Conservation (phyloP, 2,797 vertebrate genomes). For the Gadopsis bispinosus region DNA sequence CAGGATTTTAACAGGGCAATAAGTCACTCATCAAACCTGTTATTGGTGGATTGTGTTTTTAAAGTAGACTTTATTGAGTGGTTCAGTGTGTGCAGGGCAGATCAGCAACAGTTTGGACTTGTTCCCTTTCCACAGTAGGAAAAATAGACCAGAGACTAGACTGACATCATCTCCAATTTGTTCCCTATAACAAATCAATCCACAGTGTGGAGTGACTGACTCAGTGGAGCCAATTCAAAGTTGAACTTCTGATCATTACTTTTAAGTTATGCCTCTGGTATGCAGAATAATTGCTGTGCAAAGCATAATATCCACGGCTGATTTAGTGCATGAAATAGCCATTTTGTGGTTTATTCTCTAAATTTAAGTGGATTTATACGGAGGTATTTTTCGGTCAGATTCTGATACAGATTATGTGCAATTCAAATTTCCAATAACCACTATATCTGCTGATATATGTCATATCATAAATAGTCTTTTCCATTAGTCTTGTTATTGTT, state of each 20-base stretch:
- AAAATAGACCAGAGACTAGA: constrained; percentile 35
- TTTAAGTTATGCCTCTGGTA: constrained; percentile 41
- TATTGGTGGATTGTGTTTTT: constrained; percentile 62
- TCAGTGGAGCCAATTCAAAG: constrained; percentile 17
- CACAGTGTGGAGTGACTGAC: constrained; percentile 13
- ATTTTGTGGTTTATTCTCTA: constrained; percentile 39
- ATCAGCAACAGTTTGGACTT: constrained; percentile 32
- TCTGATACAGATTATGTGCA: constrained; percentile 8
- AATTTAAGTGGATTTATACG: constrained; percentile 8
- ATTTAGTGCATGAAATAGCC: constrained; percentile 41
- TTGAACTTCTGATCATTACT: constrained; percentile 29
- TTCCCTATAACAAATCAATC: constrained; percentile 37
- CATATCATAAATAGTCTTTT: constrained; percentile 7
- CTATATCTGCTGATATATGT: constrained; percentile 20
- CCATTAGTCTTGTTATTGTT: constrained; percentile 7
- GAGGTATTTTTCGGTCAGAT: constrained; percentile 17
- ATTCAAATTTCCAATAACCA: background rate
- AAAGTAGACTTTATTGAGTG: constrained; percentile 48
- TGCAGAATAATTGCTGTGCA: constrained; percentile 45
- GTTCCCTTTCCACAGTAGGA: constrained; percentile 50
- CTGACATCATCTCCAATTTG: constrained; percentile 45
- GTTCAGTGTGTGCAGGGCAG: constrained; percentile 23
- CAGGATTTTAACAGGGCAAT: constrained; percentile 46
- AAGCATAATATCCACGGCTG: background rate
- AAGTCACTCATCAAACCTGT: constrained; percentile 54